phyloP scores from a whole-genome alignment of 2,888 invertebrate genomes.

The Electrophaes corylata region DNA sequence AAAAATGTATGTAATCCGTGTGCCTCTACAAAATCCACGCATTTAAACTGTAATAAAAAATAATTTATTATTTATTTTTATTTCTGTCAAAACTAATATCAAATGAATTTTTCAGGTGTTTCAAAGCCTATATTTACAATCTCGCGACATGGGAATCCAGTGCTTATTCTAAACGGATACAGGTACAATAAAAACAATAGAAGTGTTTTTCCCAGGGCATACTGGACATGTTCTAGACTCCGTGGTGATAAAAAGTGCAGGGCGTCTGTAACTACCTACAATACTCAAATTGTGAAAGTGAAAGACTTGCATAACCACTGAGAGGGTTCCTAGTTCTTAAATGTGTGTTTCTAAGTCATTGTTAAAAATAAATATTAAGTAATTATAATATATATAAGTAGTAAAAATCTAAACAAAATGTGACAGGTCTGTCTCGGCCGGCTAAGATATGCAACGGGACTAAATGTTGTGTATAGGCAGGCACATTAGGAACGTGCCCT shows the following conservation, averaged over 20 bases:
- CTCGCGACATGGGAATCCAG: constrained; percentile 6
- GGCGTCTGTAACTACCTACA: constrained; percentile 1
- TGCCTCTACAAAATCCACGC: no score
- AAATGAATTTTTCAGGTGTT: background rate
- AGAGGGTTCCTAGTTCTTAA: background rate
- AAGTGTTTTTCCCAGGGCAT: background rate
- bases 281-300: background rate
- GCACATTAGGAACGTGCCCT: no score
- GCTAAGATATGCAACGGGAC: no score
- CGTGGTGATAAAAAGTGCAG: background rate
- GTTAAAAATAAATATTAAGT: background rate
- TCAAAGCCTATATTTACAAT: constrained; percentile 7
- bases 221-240: constrained; percentile 1
- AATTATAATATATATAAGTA: no score
- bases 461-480: no score
- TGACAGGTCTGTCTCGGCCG: no score
- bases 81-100: background rate
- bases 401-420: no score
- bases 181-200: constrained; percentile 11
- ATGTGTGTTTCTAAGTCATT: no score
- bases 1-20: no score
- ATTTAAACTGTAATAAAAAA: no score
- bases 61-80: no score
- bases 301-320: constrained; percentile 10
- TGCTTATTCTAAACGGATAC: constrained; percentile 11